Evolutionary conservation across 2,113 vertebrate genomes (phyloP).

Genomic region (Uropsilus gracilis): DNA sequence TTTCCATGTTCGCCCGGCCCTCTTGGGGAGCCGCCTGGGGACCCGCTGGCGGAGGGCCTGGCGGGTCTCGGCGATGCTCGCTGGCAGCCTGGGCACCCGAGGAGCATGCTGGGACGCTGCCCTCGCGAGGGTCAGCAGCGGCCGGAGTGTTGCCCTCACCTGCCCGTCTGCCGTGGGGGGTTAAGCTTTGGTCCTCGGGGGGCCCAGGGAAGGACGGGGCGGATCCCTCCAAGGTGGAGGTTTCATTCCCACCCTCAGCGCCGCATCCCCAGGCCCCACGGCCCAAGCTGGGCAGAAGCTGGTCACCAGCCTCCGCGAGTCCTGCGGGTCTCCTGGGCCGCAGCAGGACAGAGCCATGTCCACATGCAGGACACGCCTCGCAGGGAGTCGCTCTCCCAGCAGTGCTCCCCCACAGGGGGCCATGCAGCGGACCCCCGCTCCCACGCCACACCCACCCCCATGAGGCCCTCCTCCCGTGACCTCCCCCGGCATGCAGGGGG

Average conservation of each 20-base stretch:
- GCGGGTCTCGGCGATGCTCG: not conserved
- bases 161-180: not conserved
- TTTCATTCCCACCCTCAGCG: too few relatives aligned
- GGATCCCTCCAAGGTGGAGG: not conserved
- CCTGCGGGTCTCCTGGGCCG: not conserved
- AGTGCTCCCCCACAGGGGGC: not conserved
- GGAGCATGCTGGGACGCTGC: too few relatives aligned
- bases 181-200: not conserved
- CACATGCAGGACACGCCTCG: not conserved
- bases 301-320: not conserved
- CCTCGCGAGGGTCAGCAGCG: not conserved
- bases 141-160: accelerated
- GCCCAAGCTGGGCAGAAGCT: not conserved
- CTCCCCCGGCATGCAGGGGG: not conserved
- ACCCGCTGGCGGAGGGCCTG: not conserved
- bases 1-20: not conserved
- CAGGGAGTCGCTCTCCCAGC: too few relatives aligned
- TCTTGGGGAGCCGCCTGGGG: too few relatives aligned
- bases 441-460: not conserved
- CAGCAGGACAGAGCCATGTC: accelerated
- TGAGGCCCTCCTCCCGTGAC: not conserved
- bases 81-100: too few relatives aligned
- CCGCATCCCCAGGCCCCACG: too few relatives aligned
- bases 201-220: not conserved
- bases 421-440: accelerated